Evolutionary conservation across 2,113 vertebrate species (phyloP).

Genomic region (Carollia perspicillata): DNA sequence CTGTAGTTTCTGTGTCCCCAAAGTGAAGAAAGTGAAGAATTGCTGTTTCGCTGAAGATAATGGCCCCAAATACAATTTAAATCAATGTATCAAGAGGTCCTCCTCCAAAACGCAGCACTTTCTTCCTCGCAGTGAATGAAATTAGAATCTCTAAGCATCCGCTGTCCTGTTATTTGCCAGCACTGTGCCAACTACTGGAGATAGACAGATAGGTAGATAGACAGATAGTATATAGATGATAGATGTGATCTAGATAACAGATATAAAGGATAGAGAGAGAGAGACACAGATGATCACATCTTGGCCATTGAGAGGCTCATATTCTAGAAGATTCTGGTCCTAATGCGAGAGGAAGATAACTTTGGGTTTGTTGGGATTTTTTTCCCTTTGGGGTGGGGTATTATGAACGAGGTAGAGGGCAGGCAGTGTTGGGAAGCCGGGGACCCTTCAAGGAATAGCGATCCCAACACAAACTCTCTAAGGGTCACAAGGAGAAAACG

Average conservation of each 20-base stretch:
- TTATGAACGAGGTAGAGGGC: not conserved
- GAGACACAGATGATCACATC: not conserved
- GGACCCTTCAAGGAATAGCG: not conserved
- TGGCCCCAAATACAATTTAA: not conserved
- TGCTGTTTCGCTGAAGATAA: not conserved
- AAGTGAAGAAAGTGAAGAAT: not conserved
- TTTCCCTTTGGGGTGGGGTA: not conserved
- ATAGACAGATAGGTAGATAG: not conserved
- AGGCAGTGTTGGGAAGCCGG: not conserved
- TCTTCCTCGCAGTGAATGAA: not conserved
- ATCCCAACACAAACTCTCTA: not conserved
- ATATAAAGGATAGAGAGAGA: not conserved
- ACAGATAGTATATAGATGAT: not conserved
- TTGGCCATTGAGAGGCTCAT: not conserved
- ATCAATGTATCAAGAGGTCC: not conserved
- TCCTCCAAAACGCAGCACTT: not conserved
- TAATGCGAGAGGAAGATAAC: not conserved
- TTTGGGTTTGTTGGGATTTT: not conserved
- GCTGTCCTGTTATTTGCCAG: not conserved
- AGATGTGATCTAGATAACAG: too few species aligned
- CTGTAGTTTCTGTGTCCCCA: not conserved
- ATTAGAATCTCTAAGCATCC: not conserved
- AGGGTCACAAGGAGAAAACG: not conserved
- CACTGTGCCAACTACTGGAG: not conserved
- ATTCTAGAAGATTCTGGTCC: not conserved